These are phyloP conservation scores for Orchestes rusci DNA, from an alignment of 2,888 invertebrate genomes.

Conservation along the genomic window DNA sequence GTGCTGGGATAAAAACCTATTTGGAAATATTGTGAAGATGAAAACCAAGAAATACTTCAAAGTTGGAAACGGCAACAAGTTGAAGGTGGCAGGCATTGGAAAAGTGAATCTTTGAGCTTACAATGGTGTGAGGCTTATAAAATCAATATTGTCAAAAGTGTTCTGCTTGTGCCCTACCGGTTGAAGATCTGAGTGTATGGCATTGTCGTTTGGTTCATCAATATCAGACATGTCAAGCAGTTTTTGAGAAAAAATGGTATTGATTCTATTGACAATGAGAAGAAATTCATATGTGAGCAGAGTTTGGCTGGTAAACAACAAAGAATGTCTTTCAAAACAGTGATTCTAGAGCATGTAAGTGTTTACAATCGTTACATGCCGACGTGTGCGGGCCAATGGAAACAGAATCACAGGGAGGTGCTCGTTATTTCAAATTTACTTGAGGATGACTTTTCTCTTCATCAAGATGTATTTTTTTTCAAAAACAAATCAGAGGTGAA, in stretches of 20 bases:
- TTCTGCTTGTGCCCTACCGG: constrained; percentile 2
- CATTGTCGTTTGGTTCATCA: constrained; percentile 13
- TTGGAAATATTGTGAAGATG: too few relatives aligned
- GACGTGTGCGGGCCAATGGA: constrained; percentile 34
- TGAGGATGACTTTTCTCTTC: constrained; percentile 30
- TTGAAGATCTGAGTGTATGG: constrained; percentile 9
- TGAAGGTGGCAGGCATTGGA: too few relatives aligned
- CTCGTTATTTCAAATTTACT: constrained; percentile 32
- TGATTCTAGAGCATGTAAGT: constrained; percentile 30
- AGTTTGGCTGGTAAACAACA: constrained; percentile 32
- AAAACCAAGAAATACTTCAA: too few relatives aligned
- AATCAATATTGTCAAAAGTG: constrained; percentile 7
- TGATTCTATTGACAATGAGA: constrained; percentile 4
- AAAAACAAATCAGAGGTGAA: constrained; percentile 26
- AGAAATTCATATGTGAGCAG: constrained; percentile 14
- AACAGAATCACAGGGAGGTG: constrained; percentile 22
- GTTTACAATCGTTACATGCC: too few relatives aligned
- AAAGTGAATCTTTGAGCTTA: too few relatives aligned
- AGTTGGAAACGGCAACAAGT: too few relatives aligned
- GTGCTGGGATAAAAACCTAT: constrained; percentile 11
- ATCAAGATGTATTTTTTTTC: constrained; percentile 3
- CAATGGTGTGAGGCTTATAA: constrained; percentile 25
- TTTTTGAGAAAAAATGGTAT: constrained; percentile 11
- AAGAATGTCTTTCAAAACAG: constrained; percentile 29
- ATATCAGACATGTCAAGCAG: constrained; percentile 10